These are phyloP conservation scores for Lepeophtheirus salmonis DNA, from an alignment of 1,140 invertebrate genomes.

Conservation along the genomic window DNA sequence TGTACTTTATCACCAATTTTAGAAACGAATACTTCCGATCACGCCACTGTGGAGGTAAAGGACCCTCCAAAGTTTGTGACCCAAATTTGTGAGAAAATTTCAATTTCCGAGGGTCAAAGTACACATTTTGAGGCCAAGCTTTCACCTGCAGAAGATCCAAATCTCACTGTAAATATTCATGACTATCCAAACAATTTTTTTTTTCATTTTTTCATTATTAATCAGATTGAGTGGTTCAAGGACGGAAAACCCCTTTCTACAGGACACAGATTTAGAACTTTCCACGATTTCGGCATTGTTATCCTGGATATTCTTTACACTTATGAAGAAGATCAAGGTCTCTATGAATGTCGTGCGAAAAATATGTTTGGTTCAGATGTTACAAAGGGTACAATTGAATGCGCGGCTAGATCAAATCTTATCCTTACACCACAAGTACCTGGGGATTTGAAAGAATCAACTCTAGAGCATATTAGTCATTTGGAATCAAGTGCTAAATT, in stretches of 20 bases:
- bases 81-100: not conserved
- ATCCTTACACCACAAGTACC: conserved; percentile 88
- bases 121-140: conserved; percentile 77
- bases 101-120: conserved; percentile 58
- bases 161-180: conserved; percentile 38
- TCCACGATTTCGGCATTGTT: conserved; percentile 90
- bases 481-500: conserved; percentile 58
- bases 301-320: conserved; percentile 89
- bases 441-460: conserved; percentile 59
- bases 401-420: conserved; percentile 68
- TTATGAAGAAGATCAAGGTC: conserved; percentile 87
- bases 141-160: conserved; percentile 73
- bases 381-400: conserved; percentile 64
- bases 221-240: conserved; percentile 71
- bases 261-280: conserved; percentile 81
- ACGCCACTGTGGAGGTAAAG: not conserved
- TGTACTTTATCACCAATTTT: not conserved
- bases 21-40: not conserved
- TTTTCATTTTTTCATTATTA: conserved; percentile 26
- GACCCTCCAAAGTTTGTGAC: conserved; percentile 14
- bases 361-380: conserved; percentile 76
- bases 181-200: conserved; percentile 21
- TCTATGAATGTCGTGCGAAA: conserved; percentile 72
- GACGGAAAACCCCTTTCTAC: conserved; percentile 76
- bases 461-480: conserved; percentile 72